Conservation (phyloP, 2,113 vertebrate genomes). For the Notarius lentiginosus region DNA sequence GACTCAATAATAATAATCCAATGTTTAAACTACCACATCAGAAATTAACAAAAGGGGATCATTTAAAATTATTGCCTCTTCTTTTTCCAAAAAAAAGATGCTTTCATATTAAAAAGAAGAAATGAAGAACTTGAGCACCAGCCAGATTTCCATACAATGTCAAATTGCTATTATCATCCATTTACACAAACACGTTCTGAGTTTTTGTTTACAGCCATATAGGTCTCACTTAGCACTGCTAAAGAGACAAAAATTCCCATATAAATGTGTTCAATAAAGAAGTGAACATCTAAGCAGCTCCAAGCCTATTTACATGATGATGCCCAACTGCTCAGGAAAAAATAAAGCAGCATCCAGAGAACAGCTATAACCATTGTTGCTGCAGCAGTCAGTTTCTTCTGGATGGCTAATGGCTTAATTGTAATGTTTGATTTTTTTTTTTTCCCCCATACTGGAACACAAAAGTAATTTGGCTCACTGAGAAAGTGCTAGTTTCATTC, state of each 20-base stretch:
- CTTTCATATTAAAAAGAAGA: background rate
- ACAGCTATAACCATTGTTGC: conserved; percentile 1
- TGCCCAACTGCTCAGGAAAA: conserved; percentile 2
- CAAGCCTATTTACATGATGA: conserved; percentile 22
- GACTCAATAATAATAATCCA: background rate
- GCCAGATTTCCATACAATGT: background rate
- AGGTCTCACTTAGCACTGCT: conserved; percentile 23
- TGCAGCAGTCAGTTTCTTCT: conserved; percentile 13
- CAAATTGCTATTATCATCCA: background rate
- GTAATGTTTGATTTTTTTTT: conserved; percentile 8
- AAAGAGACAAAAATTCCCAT: background rate
- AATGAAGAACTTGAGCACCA: background rate
- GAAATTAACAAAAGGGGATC: background rate
- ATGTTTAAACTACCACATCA: background rate
- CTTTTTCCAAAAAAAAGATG: background rate
- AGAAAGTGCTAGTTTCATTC: conserved; percentile 16
- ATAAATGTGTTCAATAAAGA: conserved; percentile 28
- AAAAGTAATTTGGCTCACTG: conserved; percentile 19
- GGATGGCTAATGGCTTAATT: conserved; percentile 36
- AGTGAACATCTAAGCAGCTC: conserved; percentile 20
- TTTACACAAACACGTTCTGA: background rate
- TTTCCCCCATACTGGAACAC: conserved; percentile 7
- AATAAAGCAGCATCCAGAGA: conserved; percentile 33
- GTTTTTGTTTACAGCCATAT: background rate
- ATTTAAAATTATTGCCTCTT: background rate